Evolutionary conservation across 2,888 invertebrate genomes (phyloP).

Genomic region (Clostera curtula): DNA sequence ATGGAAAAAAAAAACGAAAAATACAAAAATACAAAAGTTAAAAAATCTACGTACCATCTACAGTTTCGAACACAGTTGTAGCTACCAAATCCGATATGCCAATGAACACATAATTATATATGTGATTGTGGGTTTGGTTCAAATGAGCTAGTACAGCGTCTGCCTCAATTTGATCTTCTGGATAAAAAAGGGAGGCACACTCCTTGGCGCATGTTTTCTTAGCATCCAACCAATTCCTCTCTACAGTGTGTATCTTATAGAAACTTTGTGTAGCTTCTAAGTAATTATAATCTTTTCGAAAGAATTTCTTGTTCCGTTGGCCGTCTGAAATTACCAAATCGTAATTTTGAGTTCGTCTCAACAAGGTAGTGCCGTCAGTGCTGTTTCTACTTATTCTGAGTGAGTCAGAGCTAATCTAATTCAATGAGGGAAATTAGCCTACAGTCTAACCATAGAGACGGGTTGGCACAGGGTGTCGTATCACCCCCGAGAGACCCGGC

Average conservation of each 20-base stretch:
- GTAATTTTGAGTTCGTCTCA: too few relatives aligned
- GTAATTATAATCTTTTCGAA: conserved; percentile 48
- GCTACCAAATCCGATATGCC: conserved; percentile 34
- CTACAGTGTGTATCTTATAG: conserved; percentile 49
- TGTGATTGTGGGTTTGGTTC: conserved; percentile 26
- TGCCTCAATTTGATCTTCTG: conserved; percentile 38
- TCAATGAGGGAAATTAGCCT: too few relatives aligned
- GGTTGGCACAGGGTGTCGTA: too few relatives aligned
- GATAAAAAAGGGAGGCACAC: conserved; percentile 45
- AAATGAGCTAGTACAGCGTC: conserved; percentile 25
- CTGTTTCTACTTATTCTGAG: too few relatives aligned
- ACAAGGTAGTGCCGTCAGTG: too few relatives aligned
- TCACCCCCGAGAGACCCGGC: too few relatives aligned
- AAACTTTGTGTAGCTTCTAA: conserved; percentile 35
- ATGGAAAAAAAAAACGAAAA: not conserved
- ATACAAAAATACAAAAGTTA: not conserved
- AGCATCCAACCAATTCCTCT: conserved; percentile 40
- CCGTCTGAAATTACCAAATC: conserved; percentile 36
- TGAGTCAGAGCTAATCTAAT: too few relatives aligned
- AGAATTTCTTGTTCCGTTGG: conserved; percentile 36
- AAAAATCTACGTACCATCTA: conserved; percentile 5
- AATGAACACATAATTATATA: conserved; percentile 22
- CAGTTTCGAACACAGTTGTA: conserved; percentile 38
- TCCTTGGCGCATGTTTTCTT: conserved; percentile 39
- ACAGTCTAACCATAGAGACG: too few relatives aligned